These are phyloP conservation scores for Dendrophyllia cribrosa DNA, from an alignment of 64 coral and sea anemone species.

Conservation along the genomic window DNA sequence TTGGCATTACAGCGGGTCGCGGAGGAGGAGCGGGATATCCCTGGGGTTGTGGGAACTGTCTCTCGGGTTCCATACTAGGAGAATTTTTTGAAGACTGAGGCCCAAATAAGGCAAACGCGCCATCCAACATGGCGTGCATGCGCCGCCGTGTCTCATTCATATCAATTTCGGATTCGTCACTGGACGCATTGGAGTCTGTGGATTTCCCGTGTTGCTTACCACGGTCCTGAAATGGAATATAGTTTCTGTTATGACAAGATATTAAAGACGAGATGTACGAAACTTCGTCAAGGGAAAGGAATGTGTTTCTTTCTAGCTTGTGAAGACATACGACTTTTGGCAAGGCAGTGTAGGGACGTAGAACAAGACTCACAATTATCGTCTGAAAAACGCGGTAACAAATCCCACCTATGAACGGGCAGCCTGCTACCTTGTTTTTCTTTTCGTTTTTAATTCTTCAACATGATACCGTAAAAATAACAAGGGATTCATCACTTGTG, in stretches of 20 bases:
- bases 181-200: constrained; percentile 21
- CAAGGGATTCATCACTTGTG: no score
- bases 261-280: no score
- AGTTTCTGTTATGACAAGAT: background rate
- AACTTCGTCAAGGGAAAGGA: no score
- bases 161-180: constrained; percentile 87
- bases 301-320: no score
- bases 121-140: constrained; percentile 91
- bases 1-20: constrained; percentile 18
- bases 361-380: no score
- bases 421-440: no score
- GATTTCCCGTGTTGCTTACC: constrained; percentile 14
- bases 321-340: no score
- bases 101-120: constrained; percentile 85
- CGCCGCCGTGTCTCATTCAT: constrained; percentile 92
- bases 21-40: background rate
- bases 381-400: no score
- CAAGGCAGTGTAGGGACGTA: no score
- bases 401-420: no score
- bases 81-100: constrained; percentile 60
- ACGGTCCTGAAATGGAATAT: background rate
- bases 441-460: no score
- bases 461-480: no score
- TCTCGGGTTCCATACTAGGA: constrained; percentile 25
- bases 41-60: constrained; percentile 2